A percentile compares a stretch with the other conserved stretches of the same genome.
These are phyloP conservation scores for Chrysolina americana DNA, from an alignment of 2,888 invertebrate genomes.

Conservation along the genomic window DNA sequence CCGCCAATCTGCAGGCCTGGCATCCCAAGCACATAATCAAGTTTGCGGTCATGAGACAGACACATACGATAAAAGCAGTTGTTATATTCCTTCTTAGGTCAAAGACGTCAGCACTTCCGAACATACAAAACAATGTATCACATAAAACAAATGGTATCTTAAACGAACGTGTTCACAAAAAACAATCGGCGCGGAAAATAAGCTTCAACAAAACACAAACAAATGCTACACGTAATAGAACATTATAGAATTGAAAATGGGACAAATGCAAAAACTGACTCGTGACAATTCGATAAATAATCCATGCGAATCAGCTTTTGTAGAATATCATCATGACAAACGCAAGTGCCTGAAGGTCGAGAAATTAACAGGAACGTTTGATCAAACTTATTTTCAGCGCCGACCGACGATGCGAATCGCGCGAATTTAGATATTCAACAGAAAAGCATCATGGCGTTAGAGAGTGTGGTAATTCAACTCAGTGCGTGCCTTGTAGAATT, in stretches of 20 bases:
- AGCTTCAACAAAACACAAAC: background rate
- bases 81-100: background rate
- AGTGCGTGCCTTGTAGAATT: constrained; percentile 89
- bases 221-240: background rate
- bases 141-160: constrained; percentile 3
- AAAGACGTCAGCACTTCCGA: background rate
- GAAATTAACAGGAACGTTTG: background rate
- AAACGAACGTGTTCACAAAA: background rate
- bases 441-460: constrained; percentile 68
- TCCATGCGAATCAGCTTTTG: background rate
- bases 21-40: too few relatives aligned
- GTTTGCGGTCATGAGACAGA: too few relatives aligned
- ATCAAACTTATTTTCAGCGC: constrained; percentile 35
- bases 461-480: constrained; percentile 92
- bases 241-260: background rate
- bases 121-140: constrained; percentile 9
- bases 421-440: constrained; percentile 36
- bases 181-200: constrained; percentile 12
- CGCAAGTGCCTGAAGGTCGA: background rate
- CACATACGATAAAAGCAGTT: too few relatives aligned
- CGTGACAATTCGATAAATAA: background rate
- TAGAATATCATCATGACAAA: background rate
- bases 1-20: too few relatives aligned
- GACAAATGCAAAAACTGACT: too few relatives aligned
- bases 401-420: constrained; percentile 5